Evolutionary conservation across 2,113 vertebrate genomes (phyloP), one percentile per base, ranked within the genome.

Genomic region (Willisornis vidua): DNA sequence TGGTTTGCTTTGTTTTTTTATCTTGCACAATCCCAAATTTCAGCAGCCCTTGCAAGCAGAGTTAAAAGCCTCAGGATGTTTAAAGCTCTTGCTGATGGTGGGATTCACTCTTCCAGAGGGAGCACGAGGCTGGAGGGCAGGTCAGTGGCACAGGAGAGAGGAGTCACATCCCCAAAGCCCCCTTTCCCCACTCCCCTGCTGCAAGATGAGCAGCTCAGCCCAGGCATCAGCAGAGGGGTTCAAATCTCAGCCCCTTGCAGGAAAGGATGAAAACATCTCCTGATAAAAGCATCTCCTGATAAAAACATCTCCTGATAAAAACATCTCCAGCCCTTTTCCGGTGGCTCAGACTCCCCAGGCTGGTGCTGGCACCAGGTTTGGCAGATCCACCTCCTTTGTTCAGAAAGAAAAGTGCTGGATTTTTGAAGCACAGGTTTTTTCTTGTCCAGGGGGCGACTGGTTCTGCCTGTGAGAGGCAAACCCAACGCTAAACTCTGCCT

Each of bases 101-200:
- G 82, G 35, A 39, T 29, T 67, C 2, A 1, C 1, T 0, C 9
- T 19, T 18, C 31, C 33, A 39, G 41, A 46, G 24, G 52, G 66
- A 41, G 28, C 2, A 33, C 0, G 3, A 43, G 61, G 18, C 31
- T 0, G 4, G 31, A 52, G 85, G 48, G n/a, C n/a, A 20, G 17
- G 72, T 6, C 18, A 2, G 26, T 22, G 68, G 19, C 18, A 13
- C 55, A 16, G 9, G 29, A 8, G 23, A 31, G 39, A 11, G 0
- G 3, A 28, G 16, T 6, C 70, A 1, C 2, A 16, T 35, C 78
- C 74, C 37, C 1, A 22, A 4, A 65, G 9, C 3, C 20, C 59
- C 62, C 20, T 0, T 22, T 37, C 20, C 43, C 35, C 7, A 8
- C 49, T 4, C 35, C 18, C 11, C 11, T 7, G 41, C 87, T 57